phyloP scores from a whole-genome alignment of 2,797 vertebrate genomes.

The Poeciliopsis infans region DNA sequence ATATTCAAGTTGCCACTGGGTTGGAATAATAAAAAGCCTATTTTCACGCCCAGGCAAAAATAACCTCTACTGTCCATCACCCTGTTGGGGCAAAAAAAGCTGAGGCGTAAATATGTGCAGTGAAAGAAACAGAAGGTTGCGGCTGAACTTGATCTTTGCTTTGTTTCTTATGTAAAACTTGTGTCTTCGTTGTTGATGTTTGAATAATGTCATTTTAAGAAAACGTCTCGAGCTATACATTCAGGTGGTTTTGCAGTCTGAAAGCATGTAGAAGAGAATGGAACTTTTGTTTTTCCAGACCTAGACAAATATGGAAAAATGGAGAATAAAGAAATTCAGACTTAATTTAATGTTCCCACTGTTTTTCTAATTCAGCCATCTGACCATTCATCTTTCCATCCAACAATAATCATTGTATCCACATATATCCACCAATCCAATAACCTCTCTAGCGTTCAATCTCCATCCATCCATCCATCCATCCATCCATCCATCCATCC shows the following conservation, averaged over 20 bases:
- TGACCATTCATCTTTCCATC: background rate
- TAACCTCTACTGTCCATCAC: conserved; percentile 77
- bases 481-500: background rate
- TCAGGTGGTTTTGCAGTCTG: background rate
- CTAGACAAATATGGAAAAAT: background rate
- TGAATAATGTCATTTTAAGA: background rate
- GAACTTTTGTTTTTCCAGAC: background rate
- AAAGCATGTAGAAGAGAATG: background rate
- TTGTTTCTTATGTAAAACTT: conserved; percentile 17
- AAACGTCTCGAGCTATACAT: background rate
- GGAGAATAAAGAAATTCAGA: background rate
- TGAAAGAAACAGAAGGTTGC: conserved; percentile 27
- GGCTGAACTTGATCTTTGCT: conserved; percentile 29
- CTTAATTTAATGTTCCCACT: background rate
- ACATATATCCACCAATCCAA: too few relatives aligned
- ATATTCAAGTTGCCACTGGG: conserved; percentile 76
- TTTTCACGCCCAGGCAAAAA: conserved; percentile 70
- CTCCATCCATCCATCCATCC: background rate
- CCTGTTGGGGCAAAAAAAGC: conserved; percentile 67
- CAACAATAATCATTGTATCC: background rate
- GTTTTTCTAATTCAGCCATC: background rate
- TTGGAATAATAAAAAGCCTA: conserved; percentile 74
- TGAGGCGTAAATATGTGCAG: conserved; percentile 64
- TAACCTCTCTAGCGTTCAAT: too few relatives aligned
- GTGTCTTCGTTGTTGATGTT: background rate